Percentiles rank a stretch among this genome's conserved stretches.
phyloP scores from a whole-genome alignment of 1,140 invertebrate species.

The Oncopodura yosiiana region DNA sequence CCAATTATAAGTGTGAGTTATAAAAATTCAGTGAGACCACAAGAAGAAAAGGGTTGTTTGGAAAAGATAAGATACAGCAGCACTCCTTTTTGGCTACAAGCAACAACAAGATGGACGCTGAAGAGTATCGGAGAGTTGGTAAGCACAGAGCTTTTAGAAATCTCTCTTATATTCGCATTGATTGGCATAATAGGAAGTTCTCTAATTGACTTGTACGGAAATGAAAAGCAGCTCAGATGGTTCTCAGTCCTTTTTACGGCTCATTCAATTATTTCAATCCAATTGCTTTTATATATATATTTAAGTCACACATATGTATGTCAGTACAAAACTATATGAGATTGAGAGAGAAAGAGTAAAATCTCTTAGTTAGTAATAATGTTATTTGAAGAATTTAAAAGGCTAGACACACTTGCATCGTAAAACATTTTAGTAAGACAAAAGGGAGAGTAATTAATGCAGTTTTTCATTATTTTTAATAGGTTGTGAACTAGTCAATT shows the following conservation, averaged over 20 bases:
- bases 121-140: constrained; percentile 46
- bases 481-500: constrained; percentile 90
- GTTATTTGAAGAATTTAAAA: neutral
- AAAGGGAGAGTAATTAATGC: constrained; percentile 1
- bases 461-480: constrained; percentile 38
- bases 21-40: constrained; percentile 25
- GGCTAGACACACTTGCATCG: no score
- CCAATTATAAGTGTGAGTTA: constrained; percentile 34
- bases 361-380: no score
- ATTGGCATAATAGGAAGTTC: constrained; percentile 18
- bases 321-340: no score
- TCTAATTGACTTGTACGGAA: constrained; percentile 26
- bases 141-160: constrained; percentile 29
- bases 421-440: constrained; percentile 1
- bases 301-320: no score
- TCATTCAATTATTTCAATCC: constrained; percentile 7
- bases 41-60: no score
- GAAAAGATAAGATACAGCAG: no score
- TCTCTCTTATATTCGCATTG: constrained; percentile 8
- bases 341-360: no score
- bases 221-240: constrained; percentile 17
- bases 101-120: constrained; percentile 42
- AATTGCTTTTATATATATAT: no score
- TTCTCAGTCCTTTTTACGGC: neutral
- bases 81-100: constrained; percentile 12